Evolutionary conservation across 2,797 vertebrate species (phyloP).

Genomic region (Steatocranus sp.): DNA sequence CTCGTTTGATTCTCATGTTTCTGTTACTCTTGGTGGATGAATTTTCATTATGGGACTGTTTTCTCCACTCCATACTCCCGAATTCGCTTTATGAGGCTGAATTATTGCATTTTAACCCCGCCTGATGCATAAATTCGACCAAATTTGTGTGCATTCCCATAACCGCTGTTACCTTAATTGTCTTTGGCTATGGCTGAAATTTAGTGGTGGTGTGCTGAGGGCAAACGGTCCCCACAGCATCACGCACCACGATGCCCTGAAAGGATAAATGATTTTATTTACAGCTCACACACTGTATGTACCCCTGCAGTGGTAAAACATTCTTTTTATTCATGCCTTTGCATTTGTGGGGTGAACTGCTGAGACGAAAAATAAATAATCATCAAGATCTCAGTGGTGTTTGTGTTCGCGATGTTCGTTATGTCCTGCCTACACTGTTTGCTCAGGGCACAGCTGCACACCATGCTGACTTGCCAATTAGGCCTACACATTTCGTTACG

Average conservation of each 20-base stretch:
- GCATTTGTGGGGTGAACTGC: background rate
- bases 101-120: background rate
- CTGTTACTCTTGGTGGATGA: background rate
- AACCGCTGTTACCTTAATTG: background rate
- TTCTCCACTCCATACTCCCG: background rate
- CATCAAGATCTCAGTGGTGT: background rate
- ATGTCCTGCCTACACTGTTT: slow-evolving; percentile 1
- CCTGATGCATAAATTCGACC: background rate
- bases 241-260: background rate
- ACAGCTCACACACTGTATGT: background rate
- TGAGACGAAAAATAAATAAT: background rate
- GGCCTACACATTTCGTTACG: slow-evolving; percentile 18
- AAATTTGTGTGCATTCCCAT: background rate
- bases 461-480: slow-evolving; percentile 56
- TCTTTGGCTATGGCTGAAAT: background rate
- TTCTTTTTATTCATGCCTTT: background rate
- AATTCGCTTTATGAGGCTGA: background rate
- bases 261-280: background rate
- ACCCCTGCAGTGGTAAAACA: background rate
- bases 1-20: background rate
- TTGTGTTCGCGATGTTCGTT: slow-evolving; percentile 25
- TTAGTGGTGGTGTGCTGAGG: background rate
- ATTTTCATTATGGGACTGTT: background rate
- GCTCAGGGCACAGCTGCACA: slow-evolving; percentile 25
- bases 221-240: background rate